Percentiles rank a stretch among this genome's conserved stretches.
Conservation (phyloP, 2,113 vertebrate genomes). For the Anser brachyrhynchus region DNA sequence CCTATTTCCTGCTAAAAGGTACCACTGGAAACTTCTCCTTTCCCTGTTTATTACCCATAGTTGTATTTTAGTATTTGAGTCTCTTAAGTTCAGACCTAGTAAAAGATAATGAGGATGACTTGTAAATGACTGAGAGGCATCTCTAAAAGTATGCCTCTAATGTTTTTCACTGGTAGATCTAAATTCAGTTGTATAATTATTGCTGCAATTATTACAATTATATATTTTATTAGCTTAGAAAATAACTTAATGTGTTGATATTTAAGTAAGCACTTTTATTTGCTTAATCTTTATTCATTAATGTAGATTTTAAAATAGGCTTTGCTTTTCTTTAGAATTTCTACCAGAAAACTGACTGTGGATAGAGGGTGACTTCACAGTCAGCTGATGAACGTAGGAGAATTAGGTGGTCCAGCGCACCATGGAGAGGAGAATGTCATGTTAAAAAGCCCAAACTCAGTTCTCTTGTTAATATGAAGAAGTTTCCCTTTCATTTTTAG, state of each 20-base stretch:
- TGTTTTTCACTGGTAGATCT: not conserved
- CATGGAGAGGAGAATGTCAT: not conserved
- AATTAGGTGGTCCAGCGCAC: not conserved
- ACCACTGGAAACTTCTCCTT: not conserved
- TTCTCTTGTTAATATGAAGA: not conserved
- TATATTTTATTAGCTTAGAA: slow-evolving; percentile 28
- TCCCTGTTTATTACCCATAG: not conserved
- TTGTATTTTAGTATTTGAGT: not conserved
- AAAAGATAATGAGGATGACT: not conserved
- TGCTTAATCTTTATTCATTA: slow-evolving; percentile 35
- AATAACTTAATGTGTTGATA: slow-evolving; percentile 39
- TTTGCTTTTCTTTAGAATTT: not conserved
- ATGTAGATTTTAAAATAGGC: not conserved
- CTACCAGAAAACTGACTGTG: not conserved
- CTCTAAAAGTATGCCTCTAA: not conserved
- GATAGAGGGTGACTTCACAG: not conserved
- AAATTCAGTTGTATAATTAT: slow-evolving; percentile 26
- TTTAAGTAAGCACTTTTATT: slow-evolving; percentile 5
- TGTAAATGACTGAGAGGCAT: not conserved
- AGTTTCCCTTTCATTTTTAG: not conserved
- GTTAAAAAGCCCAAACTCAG: not conserved
- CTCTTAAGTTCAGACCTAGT: not conserved
- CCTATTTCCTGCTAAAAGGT: not conserved
- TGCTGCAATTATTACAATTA: slow-evolving; percentile 4
- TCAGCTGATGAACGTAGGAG: not conserved